Evolutionary conservation across 2,113 vertebrate genomes (phyloP).

Genomic region (Notechis scutatus): DNA sequence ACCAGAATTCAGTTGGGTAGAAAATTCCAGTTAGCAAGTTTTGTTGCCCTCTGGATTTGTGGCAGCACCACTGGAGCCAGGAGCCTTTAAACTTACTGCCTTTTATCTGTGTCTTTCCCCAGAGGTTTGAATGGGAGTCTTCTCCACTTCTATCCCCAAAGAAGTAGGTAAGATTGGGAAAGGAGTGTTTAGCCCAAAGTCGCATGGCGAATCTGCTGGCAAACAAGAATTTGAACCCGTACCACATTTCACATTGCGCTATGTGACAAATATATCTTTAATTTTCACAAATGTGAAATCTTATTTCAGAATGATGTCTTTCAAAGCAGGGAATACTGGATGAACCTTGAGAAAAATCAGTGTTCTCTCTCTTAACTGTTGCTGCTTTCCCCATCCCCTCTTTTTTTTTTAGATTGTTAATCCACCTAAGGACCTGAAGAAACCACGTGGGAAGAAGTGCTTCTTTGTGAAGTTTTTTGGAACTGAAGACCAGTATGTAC

Average conservation of each 20-base stretch:
- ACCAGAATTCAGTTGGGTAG: neutral
- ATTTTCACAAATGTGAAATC: accelerated
- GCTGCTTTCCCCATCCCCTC: conserved; percentile 31
- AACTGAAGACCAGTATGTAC: conserved; percentile 98
- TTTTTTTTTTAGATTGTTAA: conserved; percentile 83
- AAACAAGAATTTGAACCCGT: neutral
- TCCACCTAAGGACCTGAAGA: conserved; percentile 97
- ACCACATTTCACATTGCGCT: neutral
- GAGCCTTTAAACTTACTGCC: neutral
- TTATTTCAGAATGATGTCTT: neutral
- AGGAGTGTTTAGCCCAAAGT: neutral
- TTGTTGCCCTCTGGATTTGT: neutral
- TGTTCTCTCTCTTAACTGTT: conserved; percentile 18
- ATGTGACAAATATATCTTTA: neutral
- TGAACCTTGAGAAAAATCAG: neutral
- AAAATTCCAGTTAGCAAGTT: neutral
- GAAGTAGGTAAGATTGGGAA: neutral
- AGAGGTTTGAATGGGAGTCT: neutral
- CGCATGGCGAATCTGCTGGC: neutral
- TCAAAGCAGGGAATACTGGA: neutral
- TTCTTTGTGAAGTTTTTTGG: conserved; percentile 99
- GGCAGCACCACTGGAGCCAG: neutral
- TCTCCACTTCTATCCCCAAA: neutral
- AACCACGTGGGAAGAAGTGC: conserved; percentile 96
- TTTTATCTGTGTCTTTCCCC: neutral